Evolutionary conservation across 2,113 vertebrate species (phyloP), one percentile per base, ranked within the genome.

Genomic region (Micronycteris hirsuta): DNA sequence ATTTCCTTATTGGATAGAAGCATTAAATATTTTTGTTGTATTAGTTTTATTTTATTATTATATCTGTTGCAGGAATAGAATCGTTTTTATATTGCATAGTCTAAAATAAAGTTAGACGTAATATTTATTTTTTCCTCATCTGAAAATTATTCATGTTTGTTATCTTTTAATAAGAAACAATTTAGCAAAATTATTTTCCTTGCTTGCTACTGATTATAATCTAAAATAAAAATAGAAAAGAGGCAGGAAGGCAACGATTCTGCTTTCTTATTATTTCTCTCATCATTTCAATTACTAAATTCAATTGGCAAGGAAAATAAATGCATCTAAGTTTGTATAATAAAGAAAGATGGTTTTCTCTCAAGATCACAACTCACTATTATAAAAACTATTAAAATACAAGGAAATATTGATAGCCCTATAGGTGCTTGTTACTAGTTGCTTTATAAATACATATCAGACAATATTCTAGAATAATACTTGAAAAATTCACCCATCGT

Each of bases 151-250:
- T 91, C 82, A 84, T 77, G 67, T 88, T 88, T 83, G 63, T 74
- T 89, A 93, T 68, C 43, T 93, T 96, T 95, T 89, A 97, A 96
- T 96, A 97, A 91, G 93, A 97, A 98, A 26, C 43, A 96, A 96
- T 95, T 96, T 97, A 95, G 67, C 83, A 93, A 95, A 95, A 95
- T 95, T 77, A 76, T 81, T 97, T 96, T 97, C 71, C 71, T 91
- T 86, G 31, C n/a, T 45, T 86, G 7, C 28, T 97, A 97, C 70
- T 95, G 77, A 95, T 97, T 93, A 96, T 97, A 97, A 78, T 97
- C 41, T 31, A 80, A 94, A 97, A 96, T 94, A 71, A 95, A 63
- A 94, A 89, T 93, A 96, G 24, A 11, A 93, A 97, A 86, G 56
- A 95, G 61, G 65, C 2, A 3, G 7, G 33, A 93, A 97, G 61